Base-by-base conservation (phyloP, 2,888 invertebrate genomes). In the Cabera pusaria region DNA sequence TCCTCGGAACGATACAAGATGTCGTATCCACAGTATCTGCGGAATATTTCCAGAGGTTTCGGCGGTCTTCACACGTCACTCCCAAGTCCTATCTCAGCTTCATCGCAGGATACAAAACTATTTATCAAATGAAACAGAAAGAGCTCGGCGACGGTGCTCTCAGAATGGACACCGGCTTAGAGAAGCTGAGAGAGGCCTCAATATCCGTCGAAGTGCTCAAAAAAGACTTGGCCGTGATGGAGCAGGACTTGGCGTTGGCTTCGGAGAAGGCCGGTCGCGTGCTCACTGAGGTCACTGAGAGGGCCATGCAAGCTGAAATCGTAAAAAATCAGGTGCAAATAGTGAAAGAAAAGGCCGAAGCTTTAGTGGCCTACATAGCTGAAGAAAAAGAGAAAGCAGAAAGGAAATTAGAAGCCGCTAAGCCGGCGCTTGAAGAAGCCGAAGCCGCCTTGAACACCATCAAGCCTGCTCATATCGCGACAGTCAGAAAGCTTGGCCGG, bases 21-120 rank as follows among this genome's bases (percentile, higher is more conserved):
- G 93, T 96, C 26, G 98, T 98, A 0, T 93, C 98, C 0, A 91
- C 90, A 59, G 95, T 95, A 1, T 97, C 97, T 1, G 74, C 90
- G 0, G 96, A 97, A 71, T 97, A 97, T 73, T 97, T 96, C 62
- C 96, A 96, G 85, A 91, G 97, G 58, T 98, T 95, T 79, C 93
- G 98, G 6, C 91, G 98, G 54, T 96, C 98, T 11, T 97, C 98
- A 8, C 98, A 98, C 68, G 98, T 98, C 1, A 98, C 98, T 1
- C 98, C 98, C 4, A 98, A 98, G 80, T 98, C 98, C 0, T 98
- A 98, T 76, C 86, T 98, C 8, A 98, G 97, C 69, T 98, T 98
- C 74, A 96, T 98, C 51, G 94, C 94, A 6, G 98, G 98, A 14
- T 98, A 98, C 78, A 98, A 98, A 83, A 94, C 94, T 40, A 97